Evolutionary conservation across 2,797 vertebrate genomes (phyloP).

Genomic region (Spinibarbus caldwelli): DNA sequence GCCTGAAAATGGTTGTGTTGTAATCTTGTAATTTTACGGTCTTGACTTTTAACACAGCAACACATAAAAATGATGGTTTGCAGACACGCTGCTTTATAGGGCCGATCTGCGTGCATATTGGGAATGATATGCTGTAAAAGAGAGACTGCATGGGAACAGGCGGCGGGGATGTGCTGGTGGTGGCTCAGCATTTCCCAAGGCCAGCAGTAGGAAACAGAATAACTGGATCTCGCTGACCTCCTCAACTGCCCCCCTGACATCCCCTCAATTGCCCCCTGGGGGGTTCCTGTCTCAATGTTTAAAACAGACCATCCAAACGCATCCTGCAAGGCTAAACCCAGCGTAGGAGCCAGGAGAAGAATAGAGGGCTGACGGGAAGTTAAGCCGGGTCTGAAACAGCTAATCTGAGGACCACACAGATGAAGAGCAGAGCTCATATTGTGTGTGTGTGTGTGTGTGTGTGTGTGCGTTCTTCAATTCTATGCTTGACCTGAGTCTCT

Average conservation of each 20-base stretch:
- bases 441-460: constrained; percentile 26
- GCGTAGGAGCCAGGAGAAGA: constrained; percentile 73
- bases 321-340: constrained; percentile 79
- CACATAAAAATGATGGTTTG: constrained; percentile 75
- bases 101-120: constrained; percentile 58
- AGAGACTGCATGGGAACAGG: too few species aligned
- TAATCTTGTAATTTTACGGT: constrained; percentile 62
- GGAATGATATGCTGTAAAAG: constrained; percentile 43
- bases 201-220: constrained; percentile 86
- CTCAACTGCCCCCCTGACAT: constrained; percentile 74
- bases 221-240: constrained; percentile 82
- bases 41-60: constrained; percentile 65
- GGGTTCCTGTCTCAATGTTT: constrained; percentile 82
- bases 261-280: constrained; percentile 74
- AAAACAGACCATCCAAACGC: constrained; percentile 82
- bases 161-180: too few species aligned
- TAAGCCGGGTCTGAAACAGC: constrained; percentile 50
- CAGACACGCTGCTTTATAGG: constrained; percentile 67
- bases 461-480: constrained; percentile 41
- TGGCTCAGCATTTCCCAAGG: constrained; percentile 84
- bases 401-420: constrained; percentile 78
- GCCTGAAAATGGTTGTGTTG: constrained; percentile 61
- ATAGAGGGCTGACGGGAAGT: constrained; percentile 65
- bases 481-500: constrained; percentile 60
- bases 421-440: constrained; percentile 66